phyloP scores from a whole-genome alignment of 53 echinoderm and acorn worm genomes.

The Crossaster papposus region DNA sequence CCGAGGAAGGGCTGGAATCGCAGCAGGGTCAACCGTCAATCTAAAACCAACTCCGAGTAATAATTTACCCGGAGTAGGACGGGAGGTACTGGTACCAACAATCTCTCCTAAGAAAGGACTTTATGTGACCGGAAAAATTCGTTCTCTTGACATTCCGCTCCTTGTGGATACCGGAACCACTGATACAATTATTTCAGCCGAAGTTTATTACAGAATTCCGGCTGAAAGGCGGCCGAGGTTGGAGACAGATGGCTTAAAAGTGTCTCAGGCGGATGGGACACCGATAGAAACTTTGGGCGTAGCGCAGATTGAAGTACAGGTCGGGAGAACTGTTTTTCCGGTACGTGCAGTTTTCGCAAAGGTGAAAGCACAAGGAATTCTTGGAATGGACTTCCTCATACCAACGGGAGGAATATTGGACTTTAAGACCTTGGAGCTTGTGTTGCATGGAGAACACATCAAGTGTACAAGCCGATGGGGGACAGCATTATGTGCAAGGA shows the following conservation, averaged over 20 bases:
- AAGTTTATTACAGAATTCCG: constrained; percentile 2
- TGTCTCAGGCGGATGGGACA: constrained; percentile 22
- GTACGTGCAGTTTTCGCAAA: not conserved
- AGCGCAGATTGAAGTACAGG: constrained; percentile 8
- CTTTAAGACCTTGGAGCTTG: not conserved
- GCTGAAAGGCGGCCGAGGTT: constrained; percentile 11
- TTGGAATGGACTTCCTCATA: too few relatives aligned
- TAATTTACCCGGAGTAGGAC: not conserved
- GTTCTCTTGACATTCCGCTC: too few relatives aligned
- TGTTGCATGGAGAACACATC: too few relatives aligned
- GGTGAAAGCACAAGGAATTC: constrained; percentile 6
- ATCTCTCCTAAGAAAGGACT: constrained; percentile 18
- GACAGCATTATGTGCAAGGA: not conserved
- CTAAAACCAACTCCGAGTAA: not conserved
- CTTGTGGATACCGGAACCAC: too few relatives aligned
- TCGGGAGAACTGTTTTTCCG: not conserved
- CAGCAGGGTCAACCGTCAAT: constrained; percentile 1
- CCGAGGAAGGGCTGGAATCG: constrained; percentile 5
- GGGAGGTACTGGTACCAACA: not conserved
- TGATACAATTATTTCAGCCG: not conserved
- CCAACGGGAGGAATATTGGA: not conserved
- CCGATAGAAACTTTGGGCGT: constrained; percentile 20
- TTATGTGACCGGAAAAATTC: not conserved
- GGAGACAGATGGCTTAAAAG: constrained; percentile 7
- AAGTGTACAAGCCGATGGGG: constrained; percentile 7